Conservation (phyloP, 2,888 invertebrate species). For the Cheilosia variabilis region DNA sequence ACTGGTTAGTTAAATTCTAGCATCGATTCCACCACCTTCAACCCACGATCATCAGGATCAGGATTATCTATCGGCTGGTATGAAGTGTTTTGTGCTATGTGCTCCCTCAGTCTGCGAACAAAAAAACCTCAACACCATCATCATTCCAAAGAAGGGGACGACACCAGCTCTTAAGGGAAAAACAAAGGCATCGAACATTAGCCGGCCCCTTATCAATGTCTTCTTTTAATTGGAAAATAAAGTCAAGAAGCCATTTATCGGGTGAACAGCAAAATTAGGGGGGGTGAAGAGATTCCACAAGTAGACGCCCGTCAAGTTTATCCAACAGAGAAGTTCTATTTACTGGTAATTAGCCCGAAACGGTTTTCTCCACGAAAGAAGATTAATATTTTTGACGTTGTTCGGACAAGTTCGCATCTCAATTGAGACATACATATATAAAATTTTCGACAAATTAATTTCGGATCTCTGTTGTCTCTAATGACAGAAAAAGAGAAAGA, state of each 20-base stretch:
- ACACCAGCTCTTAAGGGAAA: background rate
- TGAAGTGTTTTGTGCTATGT: conserved; percentile 20
- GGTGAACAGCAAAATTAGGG: background rate
- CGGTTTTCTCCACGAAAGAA: conserved; percentile 4
- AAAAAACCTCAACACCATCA: background rate
- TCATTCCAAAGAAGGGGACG: conserved; percentile 1
- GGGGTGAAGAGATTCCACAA: conserved; percentile 5
- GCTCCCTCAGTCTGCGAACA: background rate
- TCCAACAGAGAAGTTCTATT: background rate
- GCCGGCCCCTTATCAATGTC: conserved; percentile 21
- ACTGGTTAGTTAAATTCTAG: conserved; percentile 58
- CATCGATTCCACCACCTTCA: conserved; percentile 31
- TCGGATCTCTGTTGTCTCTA: conserved; percentile 28
- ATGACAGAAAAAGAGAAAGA: conserved; percentile 33
- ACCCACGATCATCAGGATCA: background rate
- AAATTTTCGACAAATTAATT: conserved; percentile 6
- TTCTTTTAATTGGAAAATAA: conserved; percentile 51
- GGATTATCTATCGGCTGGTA: background rate
- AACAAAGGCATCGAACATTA: conserved; percentile 25
- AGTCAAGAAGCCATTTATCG: conserved; percentile 51
- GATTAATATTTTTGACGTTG: conserved; percentile 20
- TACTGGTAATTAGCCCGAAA: conserved; percentile 26
- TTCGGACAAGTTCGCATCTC: conserved; percentile 4
- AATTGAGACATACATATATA: background rate
- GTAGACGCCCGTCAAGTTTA: conserved; percentile 2